Percentiles rank a stretch among this genome's conserved stretches.
These are phyloP conservation scores for Luscinia megarhynchos DNA, from an alignment of 2,797 vertebrate species.

Conservation along the genomic window DNA sequence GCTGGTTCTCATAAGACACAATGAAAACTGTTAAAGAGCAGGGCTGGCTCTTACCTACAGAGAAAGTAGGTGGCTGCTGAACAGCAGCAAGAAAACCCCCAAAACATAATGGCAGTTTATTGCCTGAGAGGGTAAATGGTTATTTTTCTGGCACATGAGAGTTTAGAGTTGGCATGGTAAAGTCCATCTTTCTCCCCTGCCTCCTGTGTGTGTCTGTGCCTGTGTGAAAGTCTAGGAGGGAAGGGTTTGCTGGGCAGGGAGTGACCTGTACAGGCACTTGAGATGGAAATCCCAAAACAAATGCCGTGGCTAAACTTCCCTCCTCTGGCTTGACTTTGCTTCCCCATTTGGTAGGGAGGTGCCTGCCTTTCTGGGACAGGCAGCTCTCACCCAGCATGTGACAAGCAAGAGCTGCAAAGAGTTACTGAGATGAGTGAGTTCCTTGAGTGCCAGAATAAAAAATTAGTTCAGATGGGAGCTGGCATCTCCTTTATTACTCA, in stretches of 20 bases:
- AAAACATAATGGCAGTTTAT: background rate
- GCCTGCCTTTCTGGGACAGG: background rate
- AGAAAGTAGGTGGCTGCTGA: background rate
- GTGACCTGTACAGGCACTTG: background rate
- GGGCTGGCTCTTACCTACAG: background rate
- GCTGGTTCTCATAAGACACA: background rate
- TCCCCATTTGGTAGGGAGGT: background rate
- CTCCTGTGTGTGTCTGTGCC: background rate
- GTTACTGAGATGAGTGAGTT: background rate
- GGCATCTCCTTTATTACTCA: background rate
- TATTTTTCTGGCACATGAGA: background rate
- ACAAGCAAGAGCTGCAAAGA: background rate
- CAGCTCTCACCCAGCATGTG: accelerated
- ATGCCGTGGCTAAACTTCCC: accelerated
- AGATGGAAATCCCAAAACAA: background rate
- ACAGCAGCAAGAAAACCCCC: background rate
- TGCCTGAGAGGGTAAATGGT: background rate
- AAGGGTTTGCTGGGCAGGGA: background rate
- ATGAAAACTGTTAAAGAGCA: background rate
- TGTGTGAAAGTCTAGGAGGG: background rate
- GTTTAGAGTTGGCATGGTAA: background rate
- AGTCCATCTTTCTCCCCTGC: background rate
- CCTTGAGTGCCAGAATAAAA: background rate
- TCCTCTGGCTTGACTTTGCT: background rate
- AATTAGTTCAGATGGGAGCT: background rate